A percentile compares a stretch with the other conserved stretches of the same genome.
Conservation (phyloP, 37 sponge, comb jelly and placozoan species). For the Oscarella lobularis region DNA sequence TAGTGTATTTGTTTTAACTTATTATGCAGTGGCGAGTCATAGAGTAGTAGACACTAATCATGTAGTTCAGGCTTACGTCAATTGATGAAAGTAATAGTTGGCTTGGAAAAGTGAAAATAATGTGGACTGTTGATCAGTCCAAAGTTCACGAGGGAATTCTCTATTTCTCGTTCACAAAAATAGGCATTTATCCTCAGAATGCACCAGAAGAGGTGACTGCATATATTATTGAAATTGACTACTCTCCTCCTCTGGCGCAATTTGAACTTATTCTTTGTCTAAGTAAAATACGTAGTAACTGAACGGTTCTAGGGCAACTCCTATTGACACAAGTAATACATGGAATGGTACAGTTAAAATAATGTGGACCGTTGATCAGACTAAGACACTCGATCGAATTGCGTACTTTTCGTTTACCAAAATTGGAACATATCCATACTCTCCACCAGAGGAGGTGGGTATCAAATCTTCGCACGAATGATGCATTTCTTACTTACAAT, state of each 20-base stretch:
- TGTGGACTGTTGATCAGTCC: slow-evolving; percentile 5
- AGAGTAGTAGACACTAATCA: background rate
- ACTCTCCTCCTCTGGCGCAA: too few species aligned
- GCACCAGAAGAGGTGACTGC: slow-evolving; percentile 10
- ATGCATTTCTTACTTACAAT: background rate
- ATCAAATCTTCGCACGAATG: background rate
- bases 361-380: background rate
- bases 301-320: background rate
- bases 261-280: too few species aligned
- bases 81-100: background rate
- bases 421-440: background rate
- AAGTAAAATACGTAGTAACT: too few species aligned
- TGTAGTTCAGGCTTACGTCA: slow-evolving; percentile 5
- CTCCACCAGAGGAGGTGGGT: background rate
- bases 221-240: too few species aligned
- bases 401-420: background rate
- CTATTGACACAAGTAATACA: background rate
- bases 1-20: background rate
- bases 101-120: background rate
- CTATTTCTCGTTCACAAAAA: slow-evolving; percentile 7
- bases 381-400: background rate
- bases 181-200: slow-evolving; percentile 9
- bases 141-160: background rate
- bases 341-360: background rate
- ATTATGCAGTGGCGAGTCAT: background rate